These are phyloP conservation scores for Rhyzopertha dominica DNA, from an alignment of 1,140 invertebrate species.

Conservation along the genomic window DNA sequence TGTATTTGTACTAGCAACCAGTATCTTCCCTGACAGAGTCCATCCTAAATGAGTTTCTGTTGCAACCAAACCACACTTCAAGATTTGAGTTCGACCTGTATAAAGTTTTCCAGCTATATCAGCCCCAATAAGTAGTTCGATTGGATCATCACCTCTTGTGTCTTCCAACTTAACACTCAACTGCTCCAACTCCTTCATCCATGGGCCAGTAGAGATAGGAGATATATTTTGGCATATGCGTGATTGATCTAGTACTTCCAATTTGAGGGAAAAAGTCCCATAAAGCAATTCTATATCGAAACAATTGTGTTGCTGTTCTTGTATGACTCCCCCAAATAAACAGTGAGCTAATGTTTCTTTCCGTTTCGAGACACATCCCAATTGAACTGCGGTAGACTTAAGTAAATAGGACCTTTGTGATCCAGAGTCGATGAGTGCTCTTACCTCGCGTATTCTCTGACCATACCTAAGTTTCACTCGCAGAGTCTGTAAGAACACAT, in stretches of 20 bases:
- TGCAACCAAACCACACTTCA: conserved; percentile 30
- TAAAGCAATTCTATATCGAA: not conserved
- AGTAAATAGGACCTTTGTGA: not conserved
- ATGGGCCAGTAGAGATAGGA: not conserved
- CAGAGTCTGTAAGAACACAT: conserved; percentile 3
- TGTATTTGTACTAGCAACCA: not conserved
- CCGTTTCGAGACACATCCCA: not conserved
- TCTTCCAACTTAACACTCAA: not conserved
- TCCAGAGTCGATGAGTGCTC: not conserved
- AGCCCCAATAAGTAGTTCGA: conserved; percentile 21
- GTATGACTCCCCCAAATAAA: not conserved
- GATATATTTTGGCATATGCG: not conserved
- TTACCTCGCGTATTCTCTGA: not conserved
- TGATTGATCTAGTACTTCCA: not conserved
- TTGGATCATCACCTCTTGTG: not conserved
- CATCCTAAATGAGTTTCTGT: conserved; percentile 36
- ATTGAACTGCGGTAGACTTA: not conserved
- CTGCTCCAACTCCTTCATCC: not conserved
- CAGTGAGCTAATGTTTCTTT: not conserved
- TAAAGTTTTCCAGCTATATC: conserved; percentile 34
- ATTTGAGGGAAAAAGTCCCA: too few relatives aligned
- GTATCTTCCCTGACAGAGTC: conserved; percentile 29
- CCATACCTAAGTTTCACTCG: not conserved
- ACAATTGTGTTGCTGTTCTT: not conserved
- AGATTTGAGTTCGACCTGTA: conserved; percentile 24